A percentile compares a stretch with the other conserved stretches of the same genome.
Evolutionary conservation across 1,140 invertebrate genomes (phyloP).

Genomic region (Pogonognathellus flavescens): DNA sequence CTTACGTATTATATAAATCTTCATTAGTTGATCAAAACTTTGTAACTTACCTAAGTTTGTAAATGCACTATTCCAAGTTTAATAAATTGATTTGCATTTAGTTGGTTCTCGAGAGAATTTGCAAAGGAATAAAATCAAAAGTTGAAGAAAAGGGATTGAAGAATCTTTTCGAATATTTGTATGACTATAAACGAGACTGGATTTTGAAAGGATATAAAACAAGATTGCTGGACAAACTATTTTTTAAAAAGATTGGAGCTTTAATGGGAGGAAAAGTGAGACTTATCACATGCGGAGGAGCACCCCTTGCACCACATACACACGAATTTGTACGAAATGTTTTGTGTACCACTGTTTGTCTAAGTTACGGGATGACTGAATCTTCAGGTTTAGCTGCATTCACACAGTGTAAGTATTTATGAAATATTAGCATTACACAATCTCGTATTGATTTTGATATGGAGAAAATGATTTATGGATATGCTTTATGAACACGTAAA

Average conservation of each 20-base stretch:
- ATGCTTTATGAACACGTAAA: too few relatives aligned
- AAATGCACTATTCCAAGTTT: neutral
- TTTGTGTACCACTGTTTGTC: slow-evolving; percentile 89
- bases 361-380: slow-evolving; percentile 98
- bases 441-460: neutral
- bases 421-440: neutral
- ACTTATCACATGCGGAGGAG: slow-evolving; percentile 92
- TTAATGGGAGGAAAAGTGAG: slow-evolving; percentile 89
- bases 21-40: neutral
- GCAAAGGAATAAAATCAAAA: slow-evolving; percentile 93
- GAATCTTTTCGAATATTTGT: slow-evolving; percentile 90
- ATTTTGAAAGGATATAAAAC: slow-evolving; percentile 85
- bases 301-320: slow-evolving; percentile 93
- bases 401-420: slow-evolving; percentile 78
- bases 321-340: slow-evolving; percentile 95
- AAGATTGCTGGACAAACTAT: slow-evolving; percentile 82
- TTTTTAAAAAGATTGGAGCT: slow-evolving; percentile 83
- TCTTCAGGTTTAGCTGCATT: slow-evolving; percentile 93
- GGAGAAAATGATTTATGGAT: too few relatives aligned
- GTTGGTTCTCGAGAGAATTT: slow-evolving; percentile 94
- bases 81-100: slow-evolving; percentile 68
- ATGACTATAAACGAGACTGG: slow-evolving; percentile 90
- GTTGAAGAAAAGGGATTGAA: slow-evolving; percentile 83
- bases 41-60: neutral
- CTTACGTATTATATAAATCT: slow-evolving; percentile 39